Evolutionary conservation across 2,888 invertebrate genomes (phyloP).

Genomic region (Hyposoter didymator): DNA sequence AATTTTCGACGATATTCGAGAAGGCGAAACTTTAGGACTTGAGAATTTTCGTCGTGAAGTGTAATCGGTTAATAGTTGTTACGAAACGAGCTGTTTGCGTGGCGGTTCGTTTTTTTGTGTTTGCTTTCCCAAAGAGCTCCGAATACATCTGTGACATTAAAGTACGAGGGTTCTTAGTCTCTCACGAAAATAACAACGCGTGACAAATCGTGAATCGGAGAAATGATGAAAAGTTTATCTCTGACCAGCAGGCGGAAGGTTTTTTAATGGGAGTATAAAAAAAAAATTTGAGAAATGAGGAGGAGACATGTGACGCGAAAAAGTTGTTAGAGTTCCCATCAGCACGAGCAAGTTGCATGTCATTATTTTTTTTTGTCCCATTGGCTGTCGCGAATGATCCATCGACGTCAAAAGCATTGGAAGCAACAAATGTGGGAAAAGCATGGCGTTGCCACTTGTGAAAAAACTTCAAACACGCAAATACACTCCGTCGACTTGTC

Average conservation of each 20-base stretch:
- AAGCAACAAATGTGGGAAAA: no score
- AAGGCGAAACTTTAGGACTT: not conserved
- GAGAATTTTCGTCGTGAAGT: not conserved
- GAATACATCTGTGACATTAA: slow-evolving; percentile 48
- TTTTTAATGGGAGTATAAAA: not conserved
- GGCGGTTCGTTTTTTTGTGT: not conserved
- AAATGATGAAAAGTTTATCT: not conserved
- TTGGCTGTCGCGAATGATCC: not conserved
- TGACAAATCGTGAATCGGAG: slow-evolving; percentile 13
- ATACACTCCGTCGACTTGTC: no score
- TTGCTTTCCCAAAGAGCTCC: slow-evolving; percentile 15
- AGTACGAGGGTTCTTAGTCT: slow-evolving; percentile 42
- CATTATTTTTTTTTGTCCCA: not conserved
- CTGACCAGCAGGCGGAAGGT: not conserved
- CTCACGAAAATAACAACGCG: slow-evolving; percentile 30
- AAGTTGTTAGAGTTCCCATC: not conserved
- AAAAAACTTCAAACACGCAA: no score
- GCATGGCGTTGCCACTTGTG: no score
- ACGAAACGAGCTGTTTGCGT: not conserved
- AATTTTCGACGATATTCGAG: not conserved
- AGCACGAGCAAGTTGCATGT: not conserved
- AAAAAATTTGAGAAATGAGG: not conserved
- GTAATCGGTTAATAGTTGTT: not conserved
- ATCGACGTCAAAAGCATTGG: no score
- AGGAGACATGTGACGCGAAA: not conserved